phyloP scores from a whole-genome alignment of 2,113 vertebrate genomes.

The Gymnobelideus leadbeateri region DNA sequence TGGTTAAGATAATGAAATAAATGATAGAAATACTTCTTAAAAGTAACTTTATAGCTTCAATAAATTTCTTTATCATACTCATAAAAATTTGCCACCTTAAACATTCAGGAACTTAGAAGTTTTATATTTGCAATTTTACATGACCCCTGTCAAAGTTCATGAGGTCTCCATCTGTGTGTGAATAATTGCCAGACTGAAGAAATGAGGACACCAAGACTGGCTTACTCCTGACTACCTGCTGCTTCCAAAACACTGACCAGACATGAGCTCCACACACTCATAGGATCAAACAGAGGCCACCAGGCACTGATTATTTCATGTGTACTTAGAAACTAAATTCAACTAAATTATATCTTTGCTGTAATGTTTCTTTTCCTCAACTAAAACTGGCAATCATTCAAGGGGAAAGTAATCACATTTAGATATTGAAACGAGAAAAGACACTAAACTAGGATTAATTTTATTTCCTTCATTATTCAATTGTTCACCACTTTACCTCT shows the following conservation, averaged over 20 bases:
- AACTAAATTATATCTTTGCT: slow-evolving; percentile 82
- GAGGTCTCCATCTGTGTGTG: slow-evolving; percentile 95
- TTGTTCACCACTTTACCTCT: slow-evolving; percentile 37
- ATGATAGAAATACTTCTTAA: slow-evolving; percentile 41
- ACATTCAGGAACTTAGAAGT: slow-evolving; percentile 76
- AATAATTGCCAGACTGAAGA: slow-evolving; percentile 90
- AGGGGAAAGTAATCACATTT: slow-evolving; percentile 65
- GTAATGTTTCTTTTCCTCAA: slow-evolving; percentile 75
- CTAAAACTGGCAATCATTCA: slow-evolving; percentile 57
- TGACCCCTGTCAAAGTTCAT: slow-evolving; percentile 96
- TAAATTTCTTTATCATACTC: slow-evolving; percentile 65
- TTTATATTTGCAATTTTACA: slow-evolving; percentile 82
- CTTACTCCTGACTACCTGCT: slow-evolving; percentile 96
- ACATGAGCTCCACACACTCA: slow-evolving; percentile 91
- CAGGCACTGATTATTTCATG: slow-evolving; percentile 91
- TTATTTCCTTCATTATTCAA: slow-evolving; percentile 68
- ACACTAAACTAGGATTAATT: slow-evolving; percentile 61
- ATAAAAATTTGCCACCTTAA: slow-evolving; percentile 69
- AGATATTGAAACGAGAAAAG: slow-evolving; percentile 74
- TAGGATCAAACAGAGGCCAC: slow-evolving; percentile 95
- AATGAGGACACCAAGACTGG: slow-evolving; percentile 92
- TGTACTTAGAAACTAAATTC: slow-evolving; percentile 85
- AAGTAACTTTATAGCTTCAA: slow-evolving; percentile 65
- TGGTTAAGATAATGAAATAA: slow-evolving; percentile 38
- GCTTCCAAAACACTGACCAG: slow-evolving; percentile 97